phyloP scores from a whole-genome alignment of 2,888 invertebrate genomes.

The Leptinotarsa juncta region DNA sequence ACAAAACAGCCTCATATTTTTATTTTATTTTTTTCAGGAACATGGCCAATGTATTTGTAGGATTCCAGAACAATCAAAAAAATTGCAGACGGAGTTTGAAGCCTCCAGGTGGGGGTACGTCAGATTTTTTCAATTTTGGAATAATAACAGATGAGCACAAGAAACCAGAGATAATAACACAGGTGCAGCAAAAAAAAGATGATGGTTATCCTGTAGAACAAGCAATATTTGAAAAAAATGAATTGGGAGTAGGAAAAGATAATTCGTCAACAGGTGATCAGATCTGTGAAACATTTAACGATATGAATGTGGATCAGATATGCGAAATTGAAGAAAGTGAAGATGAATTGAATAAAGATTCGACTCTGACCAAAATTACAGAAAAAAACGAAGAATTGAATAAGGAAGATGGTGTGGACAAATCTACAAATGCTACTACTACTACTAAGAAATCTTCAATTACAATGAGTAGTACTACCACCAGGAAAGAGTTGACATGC shows the following conservation, averaged over 20 bases:
- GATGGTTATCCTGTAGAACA: too few relatives aligned
- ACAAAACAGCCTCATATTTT: neutral
- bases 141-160: constrained; percentile 1
- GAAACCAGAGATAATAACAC: constrained; percentile 7
- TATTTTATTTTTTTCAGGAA: constrained; percentile 1
- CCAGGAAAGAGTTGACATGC: constrained; percentile 7
- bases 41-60: constrained; percentile 50
- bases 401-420: too few relatives aligned
- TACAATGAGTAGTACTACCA: constrained; percentile 24
- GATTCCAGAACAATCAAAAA: constrained; percentile 48
- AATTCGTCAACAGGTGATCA: constrained; percentile 17
- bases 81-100: constrained; percentile 49
- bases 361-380: neutral
- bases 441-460: constrained; percentile 30
- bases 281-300: constrained; percentile 28
- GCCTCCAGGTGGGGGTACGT: constrained; percentile 52
- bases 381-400: neutral
- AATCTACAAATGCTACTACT: neutral
- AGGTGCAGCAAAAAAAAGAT: constrained; percentile 2
- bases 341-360: neutral
- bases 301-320: neutral
- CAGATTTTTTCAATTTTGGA: constrained; percentile 46
- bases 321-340: constrained; percentile 18
- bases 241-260: constrained; percentile 6
- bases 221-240: neutral